Percentiles rank a stretch among this genome's conserved stretches.
Conservation (phyloP, 2,113 vertebrate genomes). For the Chaetura pelagica region DNA sequence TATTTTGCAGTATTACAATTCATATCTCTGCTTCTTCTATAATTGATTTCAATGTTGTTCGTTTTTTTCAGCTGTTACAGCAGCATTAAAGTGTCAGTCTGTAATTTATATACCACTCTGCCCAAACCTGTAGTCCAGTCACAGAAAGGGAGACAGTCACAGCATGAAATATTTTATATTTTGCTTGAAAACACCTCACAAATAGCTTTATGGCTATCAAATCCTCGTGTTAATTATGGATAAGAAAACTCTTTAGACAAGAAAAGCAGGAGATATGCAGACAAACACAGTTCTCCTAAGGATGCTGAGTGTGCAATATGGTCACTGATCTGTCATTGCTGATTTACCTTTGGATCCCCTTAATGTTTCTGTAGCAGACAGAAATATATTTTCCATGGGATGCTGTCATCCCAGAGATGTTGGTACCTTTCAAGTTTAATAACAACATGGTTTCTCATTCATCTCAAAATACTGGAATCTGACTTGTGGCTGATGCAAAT, state of each 20-base stretch:
- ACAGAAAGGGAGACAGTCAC: slow-evolving; percentile 9
- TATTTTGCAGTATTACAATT: slow-evolving; percentile 18
- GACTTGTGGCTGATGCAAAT: slow-evolving; percentile 51
- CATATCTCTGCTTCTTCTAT: background rate
- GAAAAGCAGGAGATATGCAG: slow-evolving; percentile 28
- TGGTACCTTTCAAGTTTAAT: slow-evolving; percentile 57
- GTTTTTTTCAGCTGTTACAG: slow-evolving; percentile 45
- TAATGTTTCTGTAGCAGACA: slow-evolving; percentile 70
- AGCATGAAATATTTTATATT: slow-evolving; percentile 25
- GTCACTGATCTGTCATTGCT: slow-evolving; percentile 60
- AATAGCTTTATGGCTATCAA: background rate
- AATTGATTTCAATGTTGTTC: slow-evolving; percentile 10
- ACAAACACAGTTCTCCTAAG: slow-evolving; percentile 19
- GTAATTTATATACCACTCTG: slow-evolving; percentile 26
- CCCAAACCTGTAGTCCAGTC: background rate
- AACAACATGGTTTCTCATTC: slow-evolving; percentile 54
- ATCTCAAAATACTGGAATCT: slow-evolving; percentile 62
- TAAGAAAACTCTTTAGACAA: slow-evolving; percentile 23
- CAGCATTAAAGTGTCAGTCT: slow-evolving; percentile 38
- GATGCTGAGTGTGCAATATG: slow-evolving; percentile 3
- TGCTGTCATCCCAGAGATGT: slow-evolving; percentile 10
- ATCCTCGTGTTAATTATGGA: slow-evolving; percentile 41
- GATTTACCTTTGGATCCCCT: slow-evolving; percentile 76
- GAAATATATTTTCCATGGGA: slow-evolving; percentile 70
- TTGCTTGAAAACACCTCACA: slow-evolving; percentile 31